These are phyloP conservation scores for Suricata suricatta DNA, from an alignment of 2,113 vertebrate species.

Conservation along the genomic window DNA sequence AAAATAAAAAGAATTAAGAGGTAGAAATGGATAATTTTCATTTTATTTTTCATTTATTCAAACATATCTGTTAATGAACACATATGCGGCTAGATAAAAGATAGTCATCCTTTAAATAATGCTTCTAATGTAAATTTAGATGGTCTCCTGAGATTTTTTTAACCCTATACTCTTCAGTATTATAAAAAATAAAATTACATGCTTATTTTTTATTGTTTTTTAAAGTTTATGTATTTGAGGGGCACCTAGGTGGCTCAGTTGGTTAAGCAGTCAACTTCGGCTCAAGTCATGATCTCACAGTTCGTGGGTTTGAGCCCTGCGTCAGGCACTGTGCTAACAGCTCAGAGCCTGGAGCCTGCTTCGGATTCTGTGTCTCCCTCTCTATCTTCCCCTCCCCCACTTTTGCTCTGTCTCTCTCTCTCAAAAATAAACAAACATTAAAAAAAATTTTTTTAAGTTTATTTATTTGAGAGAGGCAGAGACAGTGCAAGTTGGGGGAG, in stretches of 20 bases:
- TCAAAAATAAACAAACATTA: no score
- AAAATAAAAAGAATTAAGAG: neutral
- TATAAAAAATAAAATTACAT: conserved; percentile 7
- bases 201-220: neutral
- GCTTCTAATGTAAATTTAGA: neutral
- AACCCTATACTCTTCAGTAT: neutral
- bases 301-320: no score
- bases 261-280: no score
- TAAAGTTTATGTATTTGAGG: neutral
- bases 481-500: no score
- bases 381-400: no score
- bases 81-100: neutral
- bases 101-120: neutral
- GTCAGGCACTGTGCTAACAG: no score
- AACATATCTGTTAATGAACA: neutral
- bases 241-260: no score
- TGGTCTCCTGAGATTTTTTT: neutral
- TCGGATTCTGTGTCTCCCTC: no score
- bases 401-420: no score
- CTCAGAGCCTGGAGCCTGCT: no score
- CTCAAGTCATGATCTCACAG: no score
- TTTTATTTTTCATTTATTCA: conserved; percentile 20
- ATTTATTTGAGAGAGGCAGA: neutral
- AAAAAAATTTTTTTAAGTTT: neutral
- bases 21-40: neutral